These are phyloP conservation scores for Jacana jacana DNA, from an alignment of 2,113 vertebrate genomes.

Conservation along the genomic window DNA sequence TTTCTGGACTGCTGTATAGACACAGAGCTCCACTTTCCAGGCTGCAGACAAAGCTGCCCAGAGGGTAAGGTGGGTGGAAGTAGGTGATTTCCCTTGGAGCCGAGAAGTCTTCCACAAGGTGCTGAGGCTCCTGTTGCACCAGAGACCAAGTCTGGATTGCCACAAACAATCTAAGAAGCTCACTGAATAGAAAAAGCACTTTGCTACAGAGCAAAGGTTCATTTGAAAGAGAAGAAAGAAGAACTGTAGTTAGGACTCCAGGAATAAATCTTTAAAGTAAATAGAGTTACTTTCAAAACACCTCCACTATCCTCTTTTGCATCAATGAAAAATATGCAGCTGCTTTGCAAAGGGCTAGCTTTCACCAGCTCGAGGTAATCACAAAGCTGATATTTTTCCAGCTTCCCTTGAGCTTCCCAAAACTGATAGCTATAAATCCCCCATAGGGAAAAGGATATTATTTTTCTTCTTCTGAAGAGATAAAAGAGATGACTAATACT, in stretches of 20 bases:
- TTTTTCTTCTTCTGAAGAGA: constrained; percentile 34
- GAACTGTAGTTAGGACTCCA: neutral
- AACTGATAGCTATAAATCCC: neutral
- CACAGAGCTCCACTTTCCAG: neutral
- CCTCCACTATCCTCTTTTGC: neutral
- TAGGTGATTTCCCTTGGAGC: neutral
- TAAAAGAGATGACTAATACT: constrained; percentile 52
- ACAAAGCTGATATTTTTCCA: constrained; percentile 1
- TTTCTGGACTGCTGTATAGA: neutral
- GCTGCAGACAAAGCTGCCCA: neutral
- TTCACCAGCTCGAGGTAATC: neutral
- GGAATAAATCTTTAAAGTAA: neutral
- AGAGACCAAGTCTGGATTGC: neutral
- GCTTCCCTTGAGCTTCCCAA: neutral
- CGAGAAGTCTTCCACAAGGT: neutral
- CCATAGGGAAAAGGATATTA: neutral
- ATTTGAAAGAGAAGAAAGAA: neutral
- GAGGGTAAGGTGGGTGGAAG: neutral
- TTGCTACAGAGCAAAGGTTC: neutral
- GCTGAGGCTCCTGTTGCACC: neutral
- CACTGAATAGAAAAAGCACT: neutral
- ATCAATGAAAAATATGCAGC: neutral
- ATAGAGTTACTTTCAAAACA: neutral
- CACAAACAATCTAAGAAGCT: neutral
- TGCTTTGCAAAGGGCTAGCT: neutral